Conservation (phyloP, 2,888 invertebrate genomes). For the Vandiemenella viatica region DNA sequence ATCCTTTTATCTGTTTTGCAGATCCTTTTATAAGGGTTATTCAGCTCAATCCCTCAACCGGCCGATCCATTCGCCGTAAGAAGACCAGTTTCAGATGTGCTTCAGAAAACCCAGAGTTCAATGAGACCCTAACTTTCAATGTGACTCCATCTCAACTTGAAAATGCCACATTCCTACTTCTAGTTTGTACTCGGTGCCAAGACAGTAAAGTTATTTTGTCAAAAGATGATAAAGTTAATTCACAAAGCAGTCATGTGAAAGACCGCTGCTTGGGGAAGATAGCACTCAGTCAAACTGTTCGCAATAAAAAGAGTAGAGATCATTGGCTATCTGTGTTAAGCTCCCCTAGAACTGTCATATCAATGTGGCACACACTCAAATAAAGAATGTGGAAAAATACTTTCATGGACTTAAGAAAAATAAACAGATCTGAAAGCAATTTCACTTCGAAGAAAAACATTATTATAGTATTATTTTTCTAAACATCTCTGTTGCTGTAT, state of each 20-base stretch:
- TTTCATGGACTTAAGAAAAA: no score
- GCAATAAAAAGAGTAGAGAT: slow-evolving; percentile 25
- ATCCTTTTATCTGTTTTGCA: slow-evolving; percentile 19
- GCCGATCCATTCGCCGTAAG: slow-evolving; percentile 29
- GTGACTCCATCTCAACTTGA: slow-evolving; percentile 28
- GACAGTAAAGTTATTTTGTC: not conserved
- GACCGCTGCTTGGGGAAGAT: slow-evolving; percentile 28
- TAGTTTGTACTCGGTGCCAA: not conserved
- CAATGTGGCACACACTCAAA: slow-evolving; percentile 28
- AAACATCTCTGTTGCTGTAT: no score
- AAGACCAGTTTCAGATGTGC: slow-evolving; percentile 26
- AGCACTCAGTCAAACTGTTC: slow-evolving; percentile 28
- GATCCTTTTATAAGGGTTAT: slow-evolving; percentile 30
- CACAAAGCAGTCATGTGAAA: not conserved
- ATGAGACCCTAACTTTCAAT: slow-evolving; percentile 32
- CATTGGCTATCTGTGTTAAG: slow-evolving; percentile 29
- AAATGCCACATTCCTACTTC: slow-evolving; percentile 26
- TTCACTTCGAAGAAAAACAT: no score
- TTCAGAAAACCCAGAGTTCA: slow-evolving; percentile 27
- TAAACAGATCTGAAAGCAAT: no score
- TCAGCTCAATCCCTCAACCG: slow-evolving; percentile 29
- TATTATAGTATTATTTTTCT: no score
- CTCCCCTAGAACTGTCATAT: slow-evolving; percentile 28
- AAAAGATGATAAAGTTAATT: slow-evolving; percentile 14
- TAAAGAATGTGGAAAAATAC: slow-evolving; percentile 14